Evolutionary conservation across 2,113 vertebrate genomes (phyloP).

Genomic region (Syngnathus scovelli): DNA sequence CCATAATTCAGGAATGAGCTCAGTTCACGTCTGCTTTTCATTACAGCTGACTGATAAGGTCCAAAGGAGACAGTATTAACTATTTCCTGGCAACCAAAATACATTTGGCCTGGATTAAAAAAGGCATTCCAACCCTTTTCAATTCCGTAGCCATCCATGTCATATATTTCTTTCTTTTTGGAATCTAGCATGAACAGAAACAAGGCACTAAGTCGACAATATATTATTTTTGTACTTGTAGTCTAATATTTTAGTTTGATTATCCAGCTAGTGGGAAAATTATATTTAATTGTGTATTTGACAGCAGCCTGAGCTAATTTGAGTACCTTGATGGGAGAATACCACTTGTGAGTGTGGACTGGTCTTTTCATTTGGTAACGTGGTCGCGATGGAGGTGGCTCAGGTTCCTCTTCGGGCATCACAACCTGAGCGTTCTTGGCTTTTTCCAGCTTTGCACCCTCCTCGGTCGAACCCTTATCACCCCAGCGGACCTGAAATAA

Average conservation of each 20-base stretch:
- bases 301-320: background rate
- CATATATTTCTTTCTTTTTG: too few relatives aligned
- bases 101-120: background rate
- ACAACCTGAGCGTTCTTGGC: slow-evolving; percentile 92
- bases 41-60: slow-evolving; percentile 59
- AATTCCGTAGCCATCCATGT: background rate
- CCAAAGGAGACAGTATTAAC: slow-evolving; percentile 30
- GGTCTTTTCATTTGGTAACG: slow-evolving; percentile 74
- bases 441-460: slow-evolving; percentile 94
- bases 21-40: slow-evolving; percentile 63
- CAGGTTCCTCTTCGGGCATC: slow-evolving; percentile 83
- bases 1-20: slow-evolving; percentile 41
- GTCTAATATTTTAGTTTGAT: too few relatives aligned
- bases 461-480: slow-evolving; percentile 94
- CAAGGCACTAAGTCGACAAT: too few relatives aligned
- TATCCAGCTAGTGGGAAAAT: background rate
- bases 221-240: too few relatives aligned
- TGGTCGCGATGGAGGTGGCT: slow-evolving; percentile 67
- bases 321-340: slow-evolving; percentile 91
- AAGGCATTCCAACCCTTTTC: background rate
- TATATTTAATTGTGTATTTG: background rate
- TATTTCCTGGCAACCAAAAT: slow-evolving; percentile 41
- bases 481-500: slow-evolving; percentile 89
- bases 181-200: too few relatives aligned
- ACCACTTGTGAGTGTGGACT: slow-evolving; percentile 80